phyloP scores from a whole-genome alignment of 2,113 vertebrate species.

The Hemichromis elongatus region DNA sequence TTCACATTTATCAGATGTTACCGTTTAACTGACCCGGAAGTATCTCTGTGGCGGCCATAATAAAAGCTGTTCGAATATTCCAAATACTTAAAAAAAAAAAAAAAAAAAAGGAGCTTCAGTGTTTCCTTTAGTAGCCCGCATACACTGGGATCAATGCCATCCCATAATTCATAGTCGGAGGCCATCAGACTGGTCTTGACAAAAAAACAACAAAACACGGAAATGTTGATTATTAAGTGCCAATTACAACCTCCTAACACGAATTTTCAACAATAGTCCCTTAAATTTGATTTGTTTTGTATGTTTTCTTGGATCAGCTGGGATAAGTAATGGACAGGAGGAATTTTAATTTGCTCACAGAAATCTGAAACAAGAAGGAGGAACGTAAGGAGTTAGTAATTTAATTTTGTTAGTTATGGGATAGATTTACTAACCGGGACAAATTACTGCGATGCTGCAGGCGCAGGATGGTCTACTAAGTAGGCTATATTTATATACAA shows the following conservation, averaged over 20 bases:
- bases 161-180: background rate
- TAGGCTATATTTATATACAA: background rate
- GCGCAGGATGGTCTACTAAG: background rate
- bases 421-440: background rate
- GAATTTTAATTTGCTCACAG: background rate
- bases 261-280: too few species aligned
- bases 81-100: too few species aligned
- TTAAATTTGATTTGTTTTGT: too few species aligned
- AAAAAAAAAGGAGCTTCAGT: too few species aligned
- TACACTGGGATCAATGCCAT: background rate
- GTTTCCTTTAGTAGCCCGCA: too few species aligned
- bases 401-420: background rate
- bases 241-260: background rate
- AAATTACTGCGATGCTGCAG: background rate
- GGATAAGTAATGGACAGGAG: background rate
- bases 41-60: background rate
- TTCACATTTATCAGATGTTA: background rate
- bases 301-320: background rate
- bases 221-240: background rate
- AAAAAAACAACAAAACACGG: background rate
- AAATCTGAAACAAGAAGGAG: background rate
- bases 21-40: background rate
- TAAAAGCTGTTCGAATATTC: background rate
- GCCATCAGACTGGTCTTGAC: background rate
- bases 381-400: background rate